These are phyloP conservation scores for Argyrosomus japonicus DNA, from an alignment of 2,113 vertebrate genomes.

Conservation along the genomic window DNA sequence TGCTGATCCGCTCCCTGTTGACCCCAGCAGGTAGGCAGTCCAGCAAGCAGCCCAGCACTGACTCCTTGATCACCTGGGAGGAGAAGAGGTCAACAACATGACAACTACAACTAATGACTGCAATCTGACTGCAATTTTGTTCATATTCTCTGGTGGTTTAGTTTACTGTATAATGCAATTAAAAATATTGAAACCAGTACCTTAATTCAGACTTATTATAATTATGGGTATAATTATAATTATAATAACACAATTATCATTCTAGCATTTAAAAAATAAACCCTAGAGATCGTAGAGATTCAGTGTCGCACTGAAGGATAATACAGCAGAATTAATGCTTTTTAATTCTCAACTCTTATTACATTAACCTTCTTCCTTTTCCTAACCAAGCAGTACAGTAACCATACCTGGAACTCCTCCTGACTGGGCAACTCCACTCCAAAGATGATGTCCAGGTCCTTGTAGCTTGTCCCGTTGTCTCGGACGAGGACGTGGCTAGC, in stretches of 20 bases:
- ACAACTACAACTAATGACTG: slow-evolving; percentile 51
- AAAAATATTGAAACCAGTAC: neutral
- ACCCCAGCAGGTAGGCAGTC: slow-evolving; percentile 93
- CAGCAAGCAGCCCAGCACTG: slow-evolving; percentile 90
- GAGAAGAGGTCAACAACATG: slow-evolving; percentile 56
- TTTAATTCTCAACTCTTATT: neutral
- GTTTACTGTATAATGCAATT: slow-evolving; percentile 16
- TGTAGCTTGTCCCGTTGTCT: slow-evolving; percentile 92
- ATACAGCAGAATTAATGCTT: slow-evolving; percentile 2
- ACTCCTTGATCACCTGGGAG: slow-evolving; percentile 93
- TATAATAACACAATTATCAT: slow-evolving; percentile 25
- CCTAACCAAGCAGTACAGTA: neutral
- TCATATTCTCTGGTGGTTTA: slow-evolving; percentile 11
- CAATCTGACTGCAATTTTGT: slow-evolving; percentile 20
- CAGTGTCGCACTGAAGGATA: neutral
- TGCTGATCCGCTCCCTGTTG: slow-evolving; percentile 94
- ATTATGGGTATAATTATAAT: slow-evolving; percentile 26
- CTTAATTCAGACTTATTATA: slow-evolving; percentile 13
- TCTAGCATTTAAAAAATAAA: slow-evolving; percentile 25
- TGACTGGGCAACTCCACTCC: slow-evolving; percentile 91
- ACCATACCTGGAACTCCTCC: slow-evolving; percentile 89
- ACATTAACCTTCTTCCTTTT: slow-evolving; percentile 1
- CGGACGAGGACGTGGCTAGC: slow-evolving; percentile 94
- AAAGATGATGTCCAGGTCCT: slow-evolving; percentile 97
- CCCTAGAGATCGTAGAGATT: neutral